A percentile compares a stretch with the other conserved stretches of the same genome.
phyloP scores from a whole-genome alignment of 2,888 invertebrate species.

The Agrotis ipsilon region DNA sequence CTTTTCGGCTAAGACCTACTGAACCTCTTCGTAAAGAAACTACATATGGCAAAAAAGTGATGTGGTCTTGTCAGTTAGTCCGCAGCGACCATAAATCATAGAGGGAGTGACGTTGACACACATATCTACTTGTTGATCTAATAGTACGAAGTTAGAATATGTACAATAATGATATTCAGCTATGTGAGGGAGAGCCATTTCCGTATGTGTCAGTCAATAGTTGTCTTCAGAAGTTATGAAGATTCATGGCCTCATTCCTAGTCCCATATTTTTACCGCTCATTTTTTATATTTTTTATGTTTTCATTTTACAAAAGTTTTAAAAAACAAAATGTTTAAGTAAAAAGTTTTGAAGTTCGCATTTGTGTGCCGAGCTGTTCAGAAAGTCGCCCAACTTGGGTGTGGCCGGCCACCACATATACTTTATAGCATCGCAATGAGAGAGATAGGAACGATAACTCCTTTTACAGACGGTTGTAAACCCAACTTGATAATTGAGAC shows the following conservation, averaged over 20 bases:
- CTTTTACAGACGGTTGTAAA: slow-evolving; percentile 56
- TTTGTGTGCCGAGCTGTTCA: slow-evolving; percentile 56
- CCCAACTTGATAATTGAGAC: slow-evolving; percentile 58
- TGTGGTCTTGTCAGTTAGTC: slow-evolving; percentile 68
- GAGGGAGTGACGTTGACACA: slow-evolving; percentile 65
- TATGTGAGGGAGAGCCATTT: slow-evolving; percentile 43
- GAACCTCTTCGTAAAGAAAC: slow-evolving; percentile 68
- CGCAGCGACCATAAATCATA: slow-evolving; percentile 77
- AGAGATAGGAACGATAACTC: slow-evolving; percentile 62
- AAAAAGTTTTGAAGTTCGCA: slow-evolving; percentile 32
- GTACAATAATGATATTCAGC: slow-evolving; percentile 54
- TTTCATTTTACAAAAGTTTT: neutral
- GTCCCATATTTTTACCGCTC: neutral
- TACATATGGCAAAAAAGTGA: slow-evolving; percentile 74
- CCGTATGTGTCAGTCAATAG: slow-evolving; percentile 49
- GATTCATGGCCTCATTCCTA: neutral
- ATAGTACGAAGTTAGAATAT: slow-evolving; percentile 43
- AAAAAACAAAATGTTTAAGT: slow-evolving; percentile 23
- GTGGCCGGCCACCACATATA: slow-evolving; percentile 57
- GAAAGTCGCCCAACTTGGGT: slow-evolving; percentile 53
- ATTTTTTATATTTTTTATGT: slow-evolving; percentile 6
- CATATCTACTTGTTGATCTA: slow-evolving; percentile 77
- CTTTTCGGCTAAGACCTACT: slow-evolving; percentile 75
- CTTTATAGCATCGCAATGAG: slow-evolving; percentile 58
- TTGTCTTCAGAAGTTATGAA: slow-evolving; percentile 20